Conservation (phyloP, 1,140 invertebrate species). For the Drosophila guanche region DNA sequence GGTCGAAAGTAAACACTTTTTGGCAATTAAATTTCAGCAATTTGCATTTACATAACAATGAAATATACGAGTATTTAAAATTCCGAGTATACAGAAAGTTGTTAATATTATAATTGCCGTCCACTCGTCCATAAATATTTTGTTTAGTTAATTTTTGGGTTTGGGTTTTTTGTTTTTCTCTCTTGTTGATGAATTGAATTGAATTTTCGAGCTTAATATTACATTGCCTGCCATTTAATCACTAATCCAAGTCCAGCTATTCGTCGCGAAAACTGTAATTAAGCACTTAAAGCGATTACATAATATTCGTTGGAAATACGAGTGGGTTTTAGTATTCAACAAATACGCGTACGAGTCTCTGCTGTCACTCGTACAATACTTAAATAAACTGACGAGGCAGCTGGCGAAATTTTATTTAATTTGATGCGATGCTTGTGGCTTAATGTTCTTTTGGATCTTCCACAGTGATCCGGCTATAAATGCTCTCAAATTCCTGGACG, state of each 20-base stretch:
- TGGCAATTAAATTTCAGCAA: slow-evolving; percentile 71
- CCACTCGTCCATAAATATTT: slow-evolving; percentile 38
- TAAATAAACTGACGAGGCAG: background rate
- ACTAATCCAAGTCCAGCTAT: slow-evolving; percentile 17
- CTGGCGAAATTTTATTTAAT: slow-evolving; percentile 27
- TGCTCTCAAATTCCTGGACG: slow-evolving; percentile 95
- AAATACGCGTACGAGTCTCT: too few relatives aligned
- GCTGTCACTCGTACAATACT: background rate
- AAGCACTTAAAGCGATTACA: slow-evolving; percentile 41
- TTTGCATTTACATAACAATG: slow-evolving; percentile 71
- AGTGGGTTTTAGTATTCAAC: too few relatives aligned
- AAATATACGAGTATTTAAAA: slow-evolving; percentile 58
- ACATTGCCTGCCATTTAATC: slow-evolving; percentile 37
- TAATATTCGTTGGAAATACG: too few relatives aligned
- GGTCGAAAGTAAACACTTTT: slow-evolving; percentile 70
- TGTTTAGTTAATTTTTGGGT: slow-evolving; percentile 32
- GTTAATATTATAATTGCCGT: slow-evolving; percentile 42
- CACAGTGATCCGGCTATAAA: slow-evolving; percentile 93
- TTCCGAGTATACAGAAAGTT: slow-evolving; percentile 42
- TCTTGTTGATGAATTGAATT: slow-evolving; percentile 9
- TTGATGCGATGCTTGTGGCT: slow-evolving; percentile 16
- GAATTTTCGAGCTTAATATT: slow-evolving; percentile 14
- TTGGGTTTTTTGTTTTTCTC: slow-evolving; percentile 13
- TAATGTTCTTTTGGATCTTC: slow-evolving; percentile 77
- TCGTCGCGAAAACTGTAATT: slow-evolving; percentile 17